These are phyloP conservation scores for Drosophila aldrichi DNA, from an alignment of 2,888 invertebrate species.

Conservation along the genomic window DNA sequence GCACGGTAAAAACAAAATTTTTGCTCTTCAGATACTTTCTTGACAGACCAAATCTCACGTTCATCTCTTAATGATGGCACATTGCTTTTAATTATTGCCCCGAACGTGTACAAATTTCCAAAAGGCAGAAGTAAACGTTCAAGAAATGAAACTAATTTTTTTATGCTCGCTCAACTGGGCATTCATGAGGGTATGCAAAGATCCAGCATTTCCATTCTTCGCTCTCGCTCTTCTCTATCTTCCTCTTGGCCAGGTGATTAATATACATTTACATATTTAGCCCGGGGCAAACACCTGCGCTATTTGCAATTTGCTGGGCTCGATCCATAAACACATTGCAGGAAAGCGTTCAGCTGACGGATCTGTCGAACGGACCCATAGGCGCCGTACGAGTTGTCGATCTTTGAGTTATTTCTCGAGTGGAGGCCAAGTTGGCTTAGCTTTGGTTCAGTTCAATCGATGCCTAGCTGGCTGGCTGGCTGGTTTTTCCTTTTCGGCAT, in stretches of 20 bases:
- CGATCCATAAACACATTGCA: neutral
- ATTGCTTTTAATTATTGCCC: slow-evolving; percentile 65
- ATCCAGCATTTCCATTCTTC: neutral
- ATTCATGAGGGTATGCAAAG: slow-evolving; percentile 29
- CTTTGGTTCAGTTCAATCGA: slow-evolving; percentile 20
- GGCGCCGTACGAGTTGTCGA: slow-evolving; percentile 56
- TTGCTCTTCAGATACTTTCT: slow-evolving; percentile 47
- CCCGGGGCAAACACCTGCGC: slow-evolving; percentile 80
- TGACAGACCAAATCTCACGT: slow-evolving; percentile 69
- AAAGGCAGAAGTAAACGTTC: slow-evolving; percentile 4
- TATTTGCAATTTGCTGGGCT: slow-evolving; percentile 80
- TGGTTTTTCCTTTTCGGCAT: slow-evolving; percentile 72
- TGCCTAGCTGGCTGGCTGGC: slow-evolving; percentile 9
- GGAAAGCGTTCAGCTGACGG: slow-evolving; percentile 34
- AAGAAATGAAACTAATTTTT: slow-evolving; percentile 21
- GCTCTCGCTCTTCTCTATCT: neutral
- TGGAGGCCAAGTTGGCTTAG: slow-evolving; percentile 48
- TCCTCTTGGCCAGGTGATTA: slow-evolving; percentile 29
- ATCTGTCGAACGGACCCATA: slow-evolving; percentile 32
- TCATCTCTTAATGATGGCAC: slow-evolving; percentile 76
- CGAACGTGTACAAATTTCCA: slow-evolving; percentile 62
- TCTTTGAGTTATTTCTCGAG: slow-evolving; percentile 62
- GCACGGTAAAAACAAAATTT: slow-evolving; percentile 17
- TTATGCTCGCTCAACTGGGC: neutral
- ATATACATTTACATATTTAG: slow-evolving; percentile 45